phyloP scores from a whole-genome alignment of 2,888 invertebrate genomes.

The Hydropsyche betteni region DNA sequence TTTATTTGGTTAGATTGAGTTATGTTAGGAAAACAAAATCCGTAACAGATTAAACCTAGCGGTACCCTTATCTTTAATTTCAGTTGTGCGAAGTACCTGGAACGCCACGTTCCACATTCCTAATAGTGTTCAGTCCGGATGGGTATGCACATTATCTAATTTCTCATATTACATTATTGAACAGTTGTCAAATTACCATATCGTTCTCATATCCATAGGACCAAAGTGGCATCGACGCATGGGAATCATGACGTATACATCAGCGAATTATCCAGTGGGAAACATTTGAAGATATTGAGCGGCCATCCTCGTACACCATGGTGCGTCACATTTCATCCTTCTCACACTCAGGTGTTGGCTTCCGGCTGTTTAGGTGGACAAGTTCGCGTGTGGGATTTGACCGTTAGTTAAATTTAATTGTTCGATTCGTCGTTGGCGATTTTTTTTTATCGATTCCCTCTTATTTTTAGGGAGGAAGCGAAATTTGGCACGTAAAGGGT shows the following conservation, averaged over 20 bases:
- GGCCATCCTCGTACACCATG: constrained; percentile 91
- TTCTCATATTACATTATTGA: neutral
- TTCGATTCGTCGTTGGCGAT: neutral
- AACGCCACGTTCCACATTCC: constrained; percentile 80
- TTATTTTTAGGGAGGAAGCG: constrained; percentile 78
- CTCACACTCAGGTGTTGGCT: constrained; percentile 82
- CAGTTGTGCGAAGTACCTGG: constrained; percentile 79
- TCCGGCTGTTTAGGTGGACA: constrained; percentile 90
- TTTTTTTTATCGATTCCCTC: neutral
- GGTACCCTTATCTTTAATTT: constrained; percentile 55
- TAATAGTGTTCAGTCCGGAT: constrained; percentile 90
- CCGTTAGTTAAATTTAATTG: constrained; percentile 62
- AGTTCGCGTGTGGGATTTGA: constrained; percentile 88
- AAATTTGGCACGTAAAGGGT: constrained; percentile 79
- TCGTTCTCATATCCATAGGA: constrained; percentile 61
- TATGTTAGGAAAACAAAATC: no score
- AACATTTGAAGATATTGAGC: constrained; percentile 77
- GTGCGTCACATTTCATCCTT: constrained; percentile 90
- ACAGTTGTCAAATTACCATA: neutral
- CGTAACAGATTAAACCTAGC: no score
- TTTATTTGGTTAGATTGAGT: no score
- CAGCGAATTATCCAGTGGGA: constrained; percentile 80
- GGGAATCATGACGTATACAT: constrained; percentile 90
- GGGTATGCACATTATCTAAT: constrained; percentile 66
- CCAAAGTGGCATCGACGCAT: constrained; percentile 86